These are phyloP conservation scores for Coelopa frigida DNA, from an alignment of 1,140 invertebrate genomes.

Conservation along the genomic window DNA sequence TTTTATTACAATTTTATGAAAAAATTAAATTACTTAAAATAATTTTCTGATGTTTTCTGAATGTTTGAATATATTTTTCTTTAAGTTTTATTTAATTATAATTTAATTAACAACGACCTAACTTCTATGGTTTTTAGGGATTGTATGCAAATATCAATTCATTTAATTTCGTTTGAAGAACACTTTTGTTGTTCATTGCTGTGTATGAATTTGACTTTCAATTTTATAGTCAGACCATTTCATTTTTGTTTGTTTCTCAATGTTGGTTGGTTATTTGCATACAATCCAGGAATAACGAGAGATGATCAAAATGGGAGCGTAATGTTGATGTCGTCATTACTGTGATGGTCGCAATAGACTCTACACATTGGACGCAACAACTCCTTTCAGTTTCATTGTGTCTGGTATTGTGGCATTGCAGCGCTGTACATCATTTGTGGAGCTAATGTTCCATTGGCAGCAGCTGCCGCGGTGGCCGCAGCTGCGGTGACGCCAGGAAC, in stretches of 20 bases:
- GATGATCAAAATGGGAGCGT: neutral
- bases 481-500: constrained; percentile 50
- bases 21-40: no score
- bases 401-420: constrained; percentile 71
- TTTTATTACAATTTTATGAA: constrained; percentile 7
- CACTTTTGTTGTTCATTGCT: neutral
- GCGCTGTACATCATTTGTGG: constrained; percentile 66
- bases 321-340: neutral
- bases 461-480: constrained; percentile 47
- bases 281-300: constrained; percentile 13
- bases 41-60: constrained; percentile 9
- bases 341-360: constrained; percentile 2
- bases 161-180: constrained; percentile 7
- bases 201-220: no score
- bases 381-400: constrained; percentile 51
- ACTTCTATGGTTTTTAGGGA: constrained; percentile 13
- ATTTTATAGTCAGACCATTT: no score
- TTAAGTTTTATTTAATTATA: constrained; percentile 18
- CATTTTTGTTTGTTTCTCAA: no score
- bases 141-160: constrained; percentile 5
- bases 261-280: constrained; percentile 13
- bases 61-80: constrained; percentile 13
- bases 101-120: constrained; percentile 19
- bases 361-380: constrained; percentile 9
- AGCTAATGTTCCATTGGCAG: constrained; percentile 48